phyloP scores from a whole-genome alignment of 2,888 invertebrate genomes.

The Brassicogethes aeneus region DNA sequence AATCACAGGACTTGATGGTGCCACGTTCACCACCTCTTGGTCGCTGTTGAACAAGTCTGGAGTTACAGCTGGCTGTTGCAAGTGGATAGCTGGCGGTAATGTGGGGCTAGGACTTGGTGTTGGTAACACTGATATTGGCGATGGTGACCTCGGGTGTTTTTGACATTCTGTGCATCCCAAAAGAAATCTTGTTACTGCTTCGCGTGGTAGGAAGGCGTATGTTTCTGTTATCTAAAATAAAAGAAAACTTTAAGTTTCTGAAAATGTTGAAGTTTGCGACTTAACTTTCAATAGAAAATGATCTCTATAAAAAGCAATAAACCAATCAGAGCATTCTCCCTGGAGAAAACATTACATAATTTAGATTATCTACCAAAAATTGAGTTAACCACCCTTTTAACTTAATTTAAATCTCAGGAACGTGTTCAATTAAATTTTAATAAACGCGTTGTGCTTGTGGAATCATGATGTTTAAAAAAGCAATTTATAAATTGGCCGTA shows the following conservation, averaged over 20 bases:
- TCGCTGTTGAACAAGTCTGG: background rate
- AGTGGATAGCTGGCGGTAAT: slow-evolving; percentile 25
- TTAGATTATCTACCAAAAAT: too few species aligned
- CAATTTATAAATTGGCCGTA: too few species aligned
- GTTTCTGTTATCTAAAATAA: slow-evolving; percentile 86
- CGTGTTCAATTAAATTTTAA: too few species aligned
- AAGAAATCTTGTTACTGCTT: slow-evolving; percentile 92
- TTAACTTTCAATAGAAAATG: slow-evolving; percentile 17
- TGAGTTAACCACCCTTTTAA: too few species aligned
- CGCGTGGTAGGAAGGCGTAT: slow-evolving; percentile 90
- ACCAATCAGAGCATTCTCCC: too few species aligned
- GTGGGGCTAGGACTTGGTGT: slow-evolving; percentile 38
- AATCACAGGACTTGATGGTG: slow-evolving; percentile 9
- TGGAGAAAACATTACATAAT: too few species aligned
- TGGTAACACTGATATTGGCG: slow-evolving; percentile 46
- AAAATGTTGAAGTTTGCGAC: too few species aligned
- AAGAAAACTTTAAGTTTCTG: too few species aligned
- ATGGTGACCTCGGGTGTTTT: slow-evolving; percentile 61
- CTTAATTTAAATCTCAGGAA: too few species aligned
- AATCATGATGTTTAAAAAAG: too few species aligned
- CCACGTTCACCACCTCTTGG: slow-evolving; percentile 8
- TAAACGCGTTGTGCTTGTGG: too few species aligned
- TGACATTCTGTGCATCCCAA: slow-evolving; percentile 92
- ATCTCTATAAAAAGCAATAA: too few species aligned
- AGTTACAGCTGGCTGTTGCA: background rate